These are phyloP conservation scores for Drosophila ezoana DNA, from an alignment of 2,888 invertebrate genomes.

Conservation along the genomic window DNA sequence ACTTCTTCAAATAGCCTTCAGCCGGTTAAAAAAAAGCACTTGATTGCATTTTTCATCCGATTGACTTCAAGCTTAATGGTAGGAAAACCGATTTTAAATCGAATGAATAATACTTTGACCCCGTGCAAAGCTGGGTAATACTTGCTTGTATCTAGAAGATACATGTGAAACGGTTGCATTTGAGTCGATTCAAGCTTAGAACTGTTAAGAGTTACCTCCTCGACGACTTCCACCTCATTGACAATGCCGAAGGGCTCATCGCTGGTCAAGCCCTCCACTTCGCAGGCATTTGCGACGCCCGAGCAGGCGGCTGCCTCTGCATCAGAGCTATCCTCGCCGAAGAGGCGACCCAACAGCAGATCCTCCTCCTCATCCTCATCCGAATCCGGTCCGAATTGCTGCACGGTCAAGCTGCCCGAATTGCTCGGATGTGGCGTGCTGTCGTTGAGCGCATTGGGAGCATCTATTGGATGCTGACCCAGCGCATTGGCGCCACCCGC, in stretches of 20 bases:
- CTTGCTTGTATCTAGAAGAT: not conserved
- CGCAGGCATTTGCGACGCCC: conserved; percentile 62
- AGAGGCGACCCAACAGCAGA: conserved; percentile 47
- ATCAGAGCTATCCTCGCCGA: conserved; percentile 49
- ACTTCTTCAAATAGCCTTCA: no score
- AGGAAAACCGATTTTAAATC: not conserved
- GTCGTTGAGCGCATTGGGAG: conserved; percentile 74
- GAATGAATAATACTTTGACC: not conserved
- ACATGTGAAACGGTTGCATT: not conserved
- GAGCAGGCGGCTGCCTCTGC: conserved; percentile 46
- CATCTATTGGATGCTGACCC: conserved; percentile 22
- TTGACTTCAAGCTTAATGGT: no score
- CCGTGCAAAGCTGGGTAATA: not conserved
- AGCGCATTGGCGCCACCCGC: conserved; percentile 35
- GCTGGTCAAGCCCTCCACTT: conserved; percentile 59
- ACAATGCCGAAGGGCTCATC: conserved; percentile 63
- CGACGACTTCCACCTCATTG: conserved; percentile 72
- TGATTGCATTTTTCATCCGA: no score
- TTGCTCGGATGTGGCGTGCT: conserved; percentile 78
- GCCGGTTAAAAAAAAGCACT: no score
- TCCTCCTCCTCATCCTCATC: conserved; percentile 59
- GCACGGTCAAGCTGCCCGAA: conserved; percentile 62
- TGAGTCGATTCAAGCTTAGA: not conserved
- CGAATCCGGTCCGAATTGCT: conserved; percentile 51
- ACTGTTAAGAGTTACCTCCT: conserved; percentile 73